Evolutionary conservation across 2,888 invertebrate species (phyloP), one percentile per base, ranked within the genome.

Genomic region (Dryocosmus kuriphilus): DNA sequence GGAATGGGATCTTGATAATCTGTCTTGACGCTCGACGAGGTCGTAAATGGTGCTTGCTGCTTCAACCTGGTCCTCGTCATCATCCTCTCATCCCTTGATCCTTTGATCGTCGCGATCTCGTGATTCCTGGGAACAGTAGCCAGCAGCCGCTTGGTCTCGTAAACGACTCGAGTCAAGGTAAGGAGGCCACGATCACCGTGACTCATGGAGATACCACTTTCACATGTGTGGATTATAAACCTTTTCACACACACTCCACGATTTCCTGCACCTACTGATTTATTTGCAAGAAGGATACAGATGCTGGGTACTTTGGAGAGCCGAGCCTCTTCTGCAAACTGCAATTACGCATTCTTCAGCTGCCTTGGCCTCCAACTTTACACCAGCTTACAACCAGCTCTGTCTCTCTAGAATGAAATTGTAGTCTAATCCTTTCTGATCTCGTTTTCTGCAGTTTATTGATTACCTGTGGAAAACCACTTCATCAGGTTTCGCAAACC

Each of bases 141-240:
- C 82, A 80, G 78, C 77, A 79, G 83, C 81, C 80, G 83, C 74
- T 74, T 55, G 80, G 81, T 27, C 80, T 80, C 82, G 81, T 82
- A 84, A 82, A 80, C 83, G 84, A 85, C 83, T 83, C 79, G 82
- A 89, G 87, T 88, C 89, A 88, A 89, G 88, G 87, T 89, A 88
- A 89, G 82, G 85, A 86, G 87, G 86, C 86, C 87, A 86, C 83
- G 86, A 88, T 87, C 86, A 77, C 80, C 85, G 62, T 83, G 79
- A 82, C 79, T 83, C 81, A 78, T 46, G 24, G 30, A 30, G 61
- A n/a, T 16, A 55, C 55, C 22, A 27, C 60, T 27, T 16, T 27
- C 60, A 27, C 11, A 14, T 60, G 60, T 60, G 27, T 60, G 27
- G 27, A 24, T 27, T 16, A 60, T 60, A 60, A 60, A 60, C 60